Evolutionary conservation across 2,113 vertebrate genomes (phyloP), one percentile per base, ranked within the genome.

Genomic region (Crotophaga sulcirostris): DNA sequence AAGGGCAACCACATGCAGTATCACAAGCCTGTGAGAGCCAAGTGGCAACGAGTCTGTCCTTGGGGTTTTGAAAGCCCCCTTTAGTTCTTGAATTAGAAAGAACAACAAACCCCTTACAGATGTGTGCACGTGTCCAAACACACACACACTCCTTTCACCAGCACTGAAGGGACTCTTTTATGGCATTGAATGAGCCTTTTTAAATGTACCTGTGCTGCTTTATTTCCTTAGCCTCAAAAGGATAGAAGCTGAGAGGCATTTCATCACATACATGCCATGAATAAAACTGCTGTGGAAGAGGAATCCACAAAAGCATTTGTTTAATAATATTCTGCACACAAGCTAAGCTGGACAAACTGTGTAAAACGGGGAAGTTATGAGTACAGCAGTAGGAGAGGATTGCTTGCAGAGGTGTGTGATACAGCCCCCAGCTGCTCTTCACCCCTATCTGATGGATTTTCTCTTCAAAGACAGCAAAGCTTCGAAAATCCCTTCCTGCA

Each of bases 81-180:
- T 82, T 28, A 73, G 40, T 40, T 77, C 73, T 40, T 13, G 72
- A 59, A 16, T 33, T 26, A 69, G 70, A 31, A 90, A 64, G 24
- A 80, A 44, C 40, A 47, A 51, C 28, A 4, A 7, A 9, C 0
- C 13, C 16, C 33, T 58, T 6, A 25, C 1, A 47, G 45, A 15
- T 8, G 34, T 8, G 34, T 3, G 1, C 47, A 7, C 0, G 1
- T 1, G 2, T 16, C n/a, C 9, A 49, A 49, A 49, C 28, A 3
- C 23, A 2, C 51, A 14, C 66, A 17, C 15, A 1, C 25, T 19
- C 24, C 28, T 69, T 69, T 24, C 45, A 45, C 34, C 45, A 55
- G 16, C 60, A 16, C 2, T 10, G 28, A 44, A n/a, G 19, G 63
- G 21, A 31, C 36, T 20, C 55, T 76, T 70, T 64, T 36, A 6